phyloP scores from a whole-genome alignment of 2,113 vertebrate species.

The Hippocampus mohnikei region DNA sequence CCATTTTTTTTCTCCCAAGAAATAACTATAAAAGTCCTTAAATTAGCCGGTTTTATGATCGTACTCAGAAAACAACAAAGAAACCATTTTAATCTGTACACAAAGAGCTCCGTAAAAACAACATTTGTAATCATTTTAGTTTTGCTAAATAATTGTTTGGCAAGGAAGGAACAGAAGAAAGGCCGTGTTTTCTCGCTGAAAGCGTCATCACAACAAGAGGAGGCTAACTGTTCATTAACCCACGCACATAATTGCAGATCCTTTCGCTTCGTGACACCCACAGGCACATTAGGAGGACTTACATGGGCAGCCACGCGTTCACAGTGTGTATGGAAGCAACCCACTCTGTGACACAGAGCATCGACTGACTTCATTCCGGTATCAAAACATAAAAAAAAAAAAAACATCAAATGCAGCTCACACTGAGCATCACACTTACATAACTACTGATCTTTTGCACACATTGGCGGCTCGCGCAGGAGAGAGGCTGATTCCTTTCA shows the following conservation, averaged over 20 bases:
- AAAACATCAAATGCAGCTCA: conserved; percentile 39
- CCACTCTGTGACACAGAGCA: conserved; percentile 24
- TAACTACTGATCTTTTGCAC: conserved; percentile 45
- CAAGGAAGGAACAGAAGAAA: conserved; percentile 6
- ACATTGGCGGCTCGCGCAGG: conserved; percentile 19
- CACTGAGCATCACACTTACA: conserved; percentile 48
- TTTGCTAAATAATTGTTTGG: background rate
- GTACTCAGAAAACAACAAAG: background rate
- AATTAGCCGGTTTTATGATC: background rate
- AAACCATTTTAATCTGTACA: background rate
- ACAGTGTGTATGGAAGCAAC: conserved; percentile 2
- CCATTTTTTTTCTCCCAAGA: too few relatives aligned
- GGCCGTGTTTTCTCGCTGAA: conserved; percentile 14
- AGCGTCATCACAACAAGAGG: conserved; percentile 16
- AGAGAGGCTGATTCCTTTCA: conserved; percentile 1
- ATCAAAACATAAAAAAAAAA: conserved; percentile 31
- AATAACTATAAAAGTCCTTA: background rate
- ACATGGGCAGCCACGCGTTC: conserved; percentile 22
- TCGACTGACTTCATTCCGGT: conserved; percentile 35
- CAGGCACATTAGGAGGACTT: conserved; percentile 25
- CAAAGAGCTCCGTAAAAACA: background rate
- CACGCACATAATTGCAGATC: conserved; percentile 43
- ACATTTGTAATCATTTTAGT: background rate
- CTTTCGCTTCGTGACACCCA: conserved; percentile 47
- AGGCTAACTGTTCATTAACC: conserved; percentile 28